phyloP scores from a whole-genome alignment of 2,797 vertebrate genomes.

The Enteromius mattozi region DNA sequence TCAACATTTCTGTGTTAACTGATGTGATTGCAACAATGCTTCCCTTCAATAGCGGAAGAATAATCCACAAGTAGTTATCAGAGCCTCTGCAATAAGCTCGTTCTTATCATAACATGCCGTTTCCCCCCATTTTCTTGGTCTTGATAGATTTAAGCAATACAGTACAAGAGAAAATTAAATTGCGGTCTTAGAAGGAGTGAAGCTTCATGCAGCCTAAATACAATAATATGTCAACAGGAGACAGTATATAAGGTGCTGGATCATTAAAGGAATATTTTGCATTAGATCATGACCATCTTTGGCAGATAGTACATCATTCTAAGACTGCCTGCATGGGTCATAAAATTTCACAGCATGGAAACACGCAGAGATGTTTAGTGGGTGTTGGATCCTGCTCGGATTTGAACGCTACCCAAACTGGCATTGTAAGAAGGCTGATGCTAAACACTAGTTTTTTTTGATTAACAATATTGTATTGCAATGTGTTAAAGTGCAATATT shows the following conservation, averaged over 20 bases:
- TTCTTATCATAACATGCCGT: constrained; percentile 49
- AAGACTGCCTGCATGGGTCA: constrained; percentile 38
- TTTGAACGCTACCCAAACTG: constrained; percentile 3
- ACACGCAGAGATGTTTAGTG: constrained; percentile 35
- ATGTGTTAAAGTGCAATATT: not conserved
- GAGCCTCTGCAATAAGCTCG: constrained; percentile 47
- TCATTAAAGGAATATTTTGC: constrained; percentile 36
- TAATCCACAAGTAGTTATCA: constrained; percentile 59
- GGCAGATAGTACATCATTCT: constrained; percentile 34
- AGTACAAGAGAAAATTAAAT: constrained; percentile 9
- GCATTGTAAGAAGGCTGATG: constrained; percentile 13
- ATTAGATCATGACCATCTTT: constrained; percentile 34
- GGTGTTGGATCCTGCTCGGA: constrained; percentile 18
- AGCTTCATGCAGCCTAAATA: constrained; percentile 10
- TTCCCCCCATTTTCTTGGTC: constrained; percentile 17
- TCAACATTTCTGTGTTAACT: constrained; percentile 36
- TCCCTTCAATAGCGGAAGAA: constrained; percentile 42
- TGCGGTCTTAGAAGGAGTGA: constrained; percentile 2
- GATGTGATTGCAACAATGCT: constrained; percentile 19
- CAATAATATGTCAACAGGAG: constrained; percentile 27
- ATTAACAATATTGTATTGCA: constrained; percentile 17
- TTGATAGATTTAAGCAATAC: constrained; percentile 36
- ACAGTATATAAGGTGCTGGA: constrained; percentile 24
- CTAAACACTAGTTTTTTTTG: constrained; percentile 5
- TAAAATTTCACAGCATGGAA: constrained; percentile 46